A percentile compares a stretch with the other conserved stretches of the same genome.
Evolutionary conservation across 1,140 invertebrate species (phyloP).

Genomic region (Danaus plexippus): DNA sequence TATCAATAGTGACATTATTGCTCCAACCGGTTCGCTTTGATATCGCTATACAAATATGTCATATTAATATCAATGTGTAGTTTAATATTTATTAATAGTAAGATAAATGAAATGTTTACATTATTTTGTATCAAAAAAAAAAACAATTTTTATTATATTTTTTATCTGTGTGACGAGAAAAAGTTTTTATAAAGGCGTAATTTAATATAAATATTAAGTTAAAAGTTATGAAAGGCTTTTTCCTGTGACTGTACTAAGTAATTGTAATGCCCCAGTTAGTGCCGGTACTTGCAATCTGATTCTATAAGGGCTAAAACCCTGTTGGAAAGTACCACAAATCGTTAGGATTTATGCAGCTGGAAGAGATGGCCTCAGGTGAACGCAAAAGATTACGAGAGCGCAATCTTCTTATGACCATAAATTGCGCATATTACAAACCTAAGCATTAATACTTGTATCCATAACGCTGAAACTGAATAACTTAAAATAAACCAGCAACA

Average conservation of each 20-base stretch:
- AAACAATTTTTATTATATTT: too few relatives aligned
- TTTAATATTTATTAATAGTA: too few relatives aligned
- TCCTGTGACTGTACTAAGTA: conserved; percentile 9
- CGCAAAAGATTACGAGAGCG: conserved; percentile 34
- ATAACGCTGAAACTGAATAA: conserved; percentile 1
- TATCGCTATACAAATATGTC: too few relatives aligned
- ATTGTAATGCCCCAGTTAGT: conserved; percentile 24
- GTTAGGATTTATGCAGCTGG: conserved; percentile 29
- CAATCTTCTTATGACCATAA: conserved; percentile 60
- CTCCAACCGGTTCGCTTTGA: too few relatives aligned
- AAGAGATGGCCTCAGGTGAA: conserved; percentile 26
- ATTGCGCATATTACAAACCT: conserved; percentile 40
- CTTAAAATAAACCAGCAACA: conserved; percentile 1
- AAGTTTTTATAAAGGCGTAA: too few relatives aligned
- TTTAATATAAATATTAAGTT: too few relatives aligned
- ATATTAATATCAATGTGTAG: too few relatives aligned
- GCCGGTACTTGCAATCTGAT: conserved; percentile 36
- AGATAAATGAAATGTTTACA: too few relatives aligned
- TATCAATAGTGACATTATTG: too few relatives aligned
- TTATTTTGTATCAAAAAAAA: too few relatives aligned
- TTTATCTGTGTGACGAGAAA: too few relatives aligned
- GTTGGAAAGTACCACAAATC: conserved; percentile 28
- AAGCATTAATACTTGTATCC: conserved; percentile 15
- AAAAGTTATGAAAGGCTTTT: too few relatives aligned
- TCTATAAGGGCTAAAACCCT: conserved; percentile 47